These are phyloP conservation scores for Teleogryllus oceanicus DNA, from an alignment of 2,888 invertebrate species.

Conservation along the genomic window DNA sequence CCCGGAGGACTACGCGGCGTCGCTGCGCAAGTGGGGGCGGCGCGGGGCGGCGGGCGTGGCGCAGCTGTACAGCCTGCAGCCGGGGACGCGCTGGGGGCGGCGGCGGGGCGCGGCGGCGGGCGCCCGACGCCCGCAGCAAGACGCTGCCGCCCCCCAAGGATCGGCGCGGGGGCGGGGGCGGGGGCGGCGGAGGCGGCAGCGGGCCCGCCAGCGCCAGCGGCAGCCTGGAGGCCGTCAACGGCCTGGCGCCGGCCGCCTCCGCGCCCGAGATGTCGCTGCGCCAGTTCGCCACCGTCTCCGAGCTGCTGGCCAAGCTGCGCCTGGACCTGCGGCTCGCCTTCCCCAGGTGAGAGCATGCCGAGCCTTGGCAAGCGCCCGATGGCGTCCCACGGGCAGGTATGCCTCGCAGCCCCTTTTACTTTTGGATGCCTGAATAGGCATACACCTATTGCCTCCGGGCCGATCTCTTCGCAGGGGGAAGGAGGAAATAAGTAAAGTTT, in stretches of 20 bases:
- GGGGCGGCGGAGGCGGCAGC: constrained; percentile 45
- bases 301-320: constrained; percentile 79
- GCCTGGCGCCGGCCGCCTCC: constrained; percentile 49
- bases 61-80: constrained; percentile 42
- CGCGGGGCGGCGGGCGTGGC: constrained; percentile 53
- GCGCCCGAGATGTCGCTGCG: constrained; percentile 73
- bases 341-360: constrained; percentile 64
- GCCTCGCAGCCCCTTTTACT: no score
- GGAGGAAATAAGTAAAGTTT: no score
- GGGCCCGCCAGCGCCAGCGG: constrained; percentile 34
- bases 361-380: neutral
- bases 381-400: neutral
- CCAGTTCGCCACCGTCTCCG: constrained; percentile 83
- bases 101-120: constrained; percentile 31
- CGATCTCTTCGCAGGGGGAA: no score
- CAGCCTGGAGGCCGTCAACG: constrained; percentile 50
- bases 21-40: constrained; percentile 75
- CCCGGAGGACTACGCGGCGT: constrained; percentile 80
- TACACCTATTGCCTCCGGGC: no score
- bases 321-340: constrained; percentile 83
- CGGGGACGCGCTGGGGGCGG: constrained; percentile 50
- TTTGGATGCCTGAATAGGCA: no score
- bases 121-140: constrained; percentile 25
- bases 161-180: constrained; percentile 48
- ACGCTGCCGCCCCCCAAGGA: constrained; percentile 25